phyloP scores from a whole-genome alignment of 1,140 invertebrate genomes.

The Drosophila subobscura region DNA sequence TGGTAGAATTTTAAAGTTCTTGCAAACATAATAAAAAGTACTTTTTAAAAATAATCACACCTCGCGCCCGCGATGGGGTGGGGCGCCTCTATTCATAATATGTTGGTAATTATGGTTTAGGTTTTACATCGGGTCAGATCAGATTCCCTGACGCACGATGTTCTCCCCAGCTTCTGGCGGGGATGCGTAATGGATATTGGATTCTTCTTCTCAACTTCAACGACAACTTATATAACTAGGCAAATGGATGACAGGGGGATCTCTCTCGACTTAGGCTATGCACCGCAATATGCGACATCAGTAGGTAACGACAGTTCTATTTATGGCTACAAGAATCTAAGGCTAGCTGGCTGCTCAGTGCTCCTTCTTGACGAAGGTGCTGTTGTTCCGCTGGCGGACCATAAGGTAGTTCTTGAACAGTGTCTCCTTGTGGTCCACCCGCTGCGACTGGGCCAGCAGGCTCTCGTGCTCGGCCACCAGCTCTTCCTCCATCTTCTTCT shows the following conservation, averaged over 20 bases:
- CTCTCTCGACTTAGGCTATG: conserved; percentile 42
- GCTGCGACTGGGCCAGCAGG: conserved; percentile 18
- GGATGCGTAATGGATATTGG: conserved; percentile 38
- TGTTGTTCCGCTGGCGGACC: conserved; percentile 35
- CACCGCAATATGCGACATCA: conserved; percentile 64
- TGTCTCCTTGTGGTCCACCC: conserved; percentile 3
- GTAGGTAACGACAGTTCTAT: conserved; percentile 55
- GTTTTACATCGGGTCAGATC: conserved; percentile 29
- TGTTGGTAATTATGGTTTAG: conserved; percentile 26
- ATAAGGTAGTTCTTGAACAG: conserved; percentile 32
- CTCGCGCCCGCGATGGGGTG: conserved; percentile 13
- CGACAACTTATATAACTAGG: conserved; percentile 59
- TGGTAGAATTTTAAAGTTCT: conserved; percentile 47
- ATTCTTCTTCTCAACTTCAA: conserved; percentile 55
- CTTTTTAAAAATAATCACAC: conserved; percentile 36
- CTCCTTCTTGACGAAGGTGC: conserved; percentile 59
- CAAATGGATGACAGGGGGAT: conserved; percentile 48
- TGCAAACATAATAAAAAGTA: conserved; percentile 65
- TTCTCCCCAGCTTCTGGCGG: neutral
- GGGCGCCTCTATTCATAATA: conserved; percentile 28
- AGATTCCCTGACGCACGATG: too few species aligned
- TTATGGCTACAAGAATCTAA: conserved; percentile 66
- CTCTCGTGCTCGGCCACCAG: conserved; percentile 25
- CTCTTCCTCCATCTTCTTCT: conserved; percentile 47
- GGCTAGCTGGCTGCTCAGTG: conserved; percentile 7